Conservation (phyloP, 1,140 invertebrate species). For the Arion vulgaris region DNA sequence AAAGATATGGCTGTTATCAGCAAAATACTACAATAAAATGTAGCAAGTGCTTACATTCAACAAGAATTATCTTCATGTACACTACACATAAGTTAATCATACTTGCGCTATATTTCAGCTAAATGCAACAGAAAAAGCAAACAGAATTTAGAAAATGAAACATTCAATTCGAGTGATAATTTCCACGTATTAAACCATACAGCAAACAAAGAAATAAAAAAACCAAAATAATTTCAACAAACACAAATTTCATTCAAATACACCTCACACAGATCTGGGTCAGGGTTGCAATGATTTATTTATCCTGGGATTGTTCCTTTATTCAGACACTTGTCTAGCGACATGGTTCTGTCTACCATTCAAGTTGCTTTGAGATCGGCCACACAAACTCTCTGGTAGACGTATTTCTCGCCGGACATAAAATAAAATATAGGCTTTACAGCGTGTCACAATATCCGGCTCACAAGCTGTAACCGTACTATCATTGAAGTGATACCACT, state of each 20-base stretch:
- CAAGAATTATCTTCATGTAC: too few relatives aligned
- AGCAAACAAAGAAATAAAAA: background rate
- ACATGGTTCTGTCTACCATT: conserved; percentile 19
- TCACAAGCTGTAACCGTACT: conserved; percentile 85
- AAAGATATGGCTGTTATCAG: too few relatives aligned
- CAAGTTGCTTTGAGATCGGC: conserved; percentile 25
- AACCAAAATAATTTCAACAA: background rate
- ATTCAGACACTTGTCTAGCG: background rate
- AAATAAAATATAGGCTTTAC: conserved; percentile 90
- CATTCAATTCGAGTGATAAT: background rate
- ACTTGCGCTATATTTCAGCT: too few relatives aligned
- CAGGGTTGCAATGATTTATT: background rate
- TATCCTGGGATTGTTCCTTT: background rate
- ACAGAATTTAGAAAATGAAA: background rate
- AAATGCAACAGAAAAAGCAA: background rate
- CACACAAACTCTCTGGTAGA: conserved; percentile 63
- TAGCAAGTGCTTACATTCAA: too few relatives aligned
- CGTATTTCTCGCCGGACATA: conserved; percentile 82
- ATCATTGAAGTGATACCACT: conserved; percentile 92
- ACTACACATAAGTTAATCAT: too few relatives aligned
- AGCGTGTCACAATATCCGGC: conserved; percentile 81
- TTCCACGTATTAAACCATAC: background rate
- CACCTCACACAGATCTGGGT: background rate
- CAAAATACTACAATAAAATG: too few relatives aligned
- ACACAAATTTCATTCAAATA: background rate